Evolutionary conservation across 2,888 invertebrate genomes (phyloP), one percentile per base, ranked within the genome.

Genomic region (Rhogogaster chlorosoma): DNA sequence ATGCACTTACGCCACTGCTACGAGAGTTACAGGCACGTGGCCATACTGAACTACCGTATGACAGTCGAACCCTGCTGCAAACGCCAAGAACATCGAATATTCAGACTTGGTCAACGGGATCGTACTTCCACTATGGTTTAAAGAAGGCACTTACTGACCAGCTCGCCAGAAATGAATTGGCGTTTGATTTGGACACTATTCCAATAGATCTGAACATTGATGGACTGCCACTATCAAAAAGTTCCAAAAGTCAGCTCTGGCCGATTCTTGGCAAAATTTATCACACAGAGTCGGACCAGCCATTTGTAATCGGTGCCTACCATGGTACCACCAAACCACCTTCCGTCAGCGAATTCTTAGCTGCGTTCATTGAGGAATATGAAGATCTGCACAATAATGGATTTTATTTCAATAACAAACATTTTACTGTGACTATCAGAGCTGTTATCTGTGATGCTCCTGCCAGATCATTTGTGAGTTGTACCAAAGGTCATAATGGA

Each of bases 361-460:
- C 84, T 32, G 26, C 84, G 61, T 85, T 86, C 77, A 85, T 88
- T 4, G 22, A 78, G 36, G 87, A 88, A 53, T 73, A 84, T 42
- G 29, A 71, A 7, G 29, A 75, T 26, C 83, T 88, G 38, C 26
- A 77, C 42, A 64, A 80, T 12, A 45, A 70, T 49, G 88, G 87
- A 2, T 61, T 88, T 26, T 1, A 29, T 49, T 85, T 64, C 53
- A 49, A 82, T 4, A 45, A 36, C n/a, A 82, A 77, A 57, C 22
- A 64, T 64, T 84, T 78, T 18, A 38, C n/a, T n/a, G 75, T 87
- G 22, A 53, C 32, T 22, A 78, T 87, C 38, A 83, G 80, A 80
- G 75, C 45, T 5, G 10, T 86, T n/a, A 61, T 84, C 45, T 86
- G 85, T 70, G 88, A 88, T 84, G 85, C 85, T 4, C 86, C 86